Evolutionary conservation across 2,797 vertebrate genomes (phyloP).

Genomic region (Leptatherina wallacei): DNA sequence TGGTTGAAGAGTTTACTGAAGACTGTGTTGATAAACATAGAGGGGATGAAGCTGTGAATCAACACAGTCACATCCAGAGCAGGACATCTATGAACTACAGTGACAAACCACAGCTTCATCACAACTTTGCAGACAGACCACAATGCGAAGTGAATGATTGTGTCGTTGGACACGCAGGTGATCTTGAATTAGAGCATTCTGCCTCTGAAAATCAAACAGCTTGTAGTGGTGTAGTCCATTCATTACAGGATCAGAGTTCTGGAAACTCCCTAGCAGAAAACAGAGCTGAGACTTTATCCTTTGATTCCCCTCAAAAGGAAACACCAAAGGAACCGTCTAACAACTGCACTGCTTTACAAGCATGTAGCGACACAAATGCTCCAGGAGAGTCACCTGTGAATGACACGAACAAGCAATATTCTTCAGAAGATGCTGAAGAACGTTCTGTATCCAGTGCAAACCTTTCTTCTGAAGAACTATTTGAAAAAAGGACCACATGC

Average conservation of each 20-base stretch:
- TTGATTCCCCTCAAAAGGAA: constrained; percentile 17
- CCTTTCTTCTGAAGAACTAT: neutral
- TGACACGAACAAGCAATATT: neutral
- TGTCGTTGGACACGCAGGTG: neutral
- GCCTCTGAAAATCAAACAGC: constrained; percentile 13
- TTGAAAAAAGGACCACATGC: neutral
- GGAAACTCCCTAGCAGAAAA: constrained; percentile 1
- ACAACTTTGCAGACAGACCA: neutral
- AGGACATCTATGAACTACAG: neutral
- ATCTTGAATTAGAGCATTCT: constrained; percentile 1
- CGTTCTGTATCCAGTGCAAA: neutral
- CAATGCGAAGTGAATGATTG: neutral
- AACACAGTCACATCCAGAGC: neutral
- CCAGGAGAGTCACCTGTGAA: constrained; percentile 14
- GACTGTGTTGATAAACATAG: neutral
- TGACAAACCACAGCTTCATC: neutral
- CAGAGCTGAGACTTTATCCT: constrained; percentile 5
- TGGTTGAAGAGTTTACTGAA: neutral
- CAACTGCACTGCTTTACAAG: constrained; percentile 4
- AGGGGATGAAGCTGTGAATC: neutral
- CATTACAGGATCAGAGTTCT: neutral
- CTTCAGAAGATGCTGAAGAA: neutral
- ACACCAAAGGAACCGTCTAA: neutral
- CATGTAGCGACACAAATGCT: neutral
- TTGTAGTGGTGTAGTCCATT: neutral